A percentile compares a stretch with the other conserved stretches of the same genome.
phyloP scores from a whole-genome alignment of 2,888 invertebrate species.

The Odontocolon sp. region DNA sequence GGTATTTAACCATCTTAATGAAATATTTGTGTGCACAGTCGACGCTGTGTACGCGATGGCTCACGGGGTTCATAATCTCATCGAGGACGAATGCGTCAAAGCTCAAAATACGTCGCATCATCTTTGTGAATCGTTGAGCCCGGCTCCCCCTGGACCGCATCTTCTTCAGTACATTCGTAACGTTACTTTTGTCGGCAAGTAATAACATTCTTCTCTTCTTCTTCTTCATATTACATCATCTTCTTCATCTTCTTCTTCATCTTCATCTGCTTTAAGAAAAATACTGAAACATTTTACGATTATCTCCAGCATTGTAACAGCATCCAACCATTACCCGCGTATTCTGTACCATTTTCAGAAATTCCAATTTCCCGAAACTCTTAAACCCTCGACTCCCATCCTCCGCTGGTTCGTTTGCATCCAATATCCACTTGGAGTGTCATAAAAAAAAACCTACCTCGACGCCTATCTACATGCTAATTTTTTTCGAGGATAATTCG shows the following conservation, averaged over 20 bases:
- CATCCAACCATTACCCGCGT: too few relatives aligned
- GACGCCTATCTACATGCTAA: slow-evolving; percentile 43
- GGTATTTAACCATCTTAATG: slow-evolving; percentile 5
- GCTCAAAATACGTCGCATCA: slow-evolving; percentile 75
- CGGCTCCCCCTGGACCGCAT: slow-evolving; percentile 83
- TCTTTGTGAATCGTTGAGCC: slow-evolving; percentile 81
- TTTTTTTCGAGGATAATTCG: slow-evolving; percentile 25
- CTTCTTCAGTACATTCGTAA: slow-evolving; percentile 85
- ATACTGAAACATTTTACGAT: too few relatives aligned
- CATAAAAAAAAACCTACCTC: slow-evolving; percentile 23
- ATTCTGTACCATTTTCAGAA: too few relatives aligned
- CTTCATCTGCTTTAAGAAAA: too few relatives aligned
- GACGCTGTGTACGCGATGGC: slow-evolving; percentile 91
- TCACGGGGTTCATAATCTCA: slow-evolving; percentile 85
- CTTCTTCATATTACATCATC: background rate
- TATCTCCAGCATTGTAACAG: too few relatives aligned
- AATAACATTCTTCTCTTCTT: background rate
- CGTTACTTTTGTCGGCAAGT: slow-evolving; percentile 83
- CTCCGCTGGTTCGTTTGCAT: too few relatives aligned
- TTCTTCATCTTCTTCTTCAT: too few relatives aligned
- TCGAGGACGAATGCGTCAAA: slow-evolving; percentile 83
- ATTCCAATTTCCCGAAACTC: slow-evolving; percentile 12
- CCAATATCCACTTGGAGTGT: slow-evolving; percentile 13
- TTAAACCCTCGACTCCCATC: background rate
- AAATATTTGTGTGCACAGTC: slow-evolving; percentile 80